Percentiles rank a stretch among this genome's conserved stretches.
phyloP scores from a whole-genome alignment of 2,797 vertebrate genomes.

The Pterois miles region DNA sequence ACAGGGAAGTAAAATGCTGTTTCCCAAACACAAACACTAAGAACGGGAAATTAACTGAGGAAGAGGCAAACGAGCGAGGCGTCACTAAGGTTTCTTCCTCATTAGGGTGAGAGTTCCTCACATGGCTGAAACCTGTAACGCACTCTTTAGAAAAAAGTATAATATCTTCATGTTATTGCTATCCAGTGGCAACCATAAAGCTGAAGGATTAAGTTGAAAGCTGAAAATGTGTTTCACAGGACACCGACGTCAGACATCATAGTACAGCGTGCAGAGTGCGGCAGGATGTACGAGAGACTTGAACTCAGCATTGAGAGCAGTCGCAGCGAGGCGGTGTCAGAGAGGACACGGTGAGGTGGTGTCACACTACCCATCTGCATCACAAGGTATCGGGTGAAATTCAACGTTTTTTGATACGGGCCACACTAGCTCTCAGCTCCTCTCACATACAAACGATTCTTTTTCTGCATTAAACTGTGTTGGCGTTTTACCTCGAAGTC shows the following conservation, averaged over 20 bases:
- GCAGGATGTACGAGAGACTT: constrained; percentile 44
- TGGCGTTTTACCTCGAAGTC: constrained; percentile 94
- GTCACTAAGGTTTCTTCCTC: constrained; percentile 60
- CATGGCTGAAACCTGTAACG: background rate
- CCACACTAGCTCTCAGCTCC: constrained; percentile 14
- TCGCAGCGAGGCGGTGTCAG: constrained; percentile 26
- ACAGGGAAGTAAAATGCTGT: constrained; percentile 64
- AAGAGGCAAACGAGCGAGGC: constrained; percentile 37
- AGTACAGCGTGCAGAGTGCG: background rate
- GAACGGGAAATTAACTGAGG: constrained; percentile 58
- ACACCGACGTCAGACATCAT: background rate
- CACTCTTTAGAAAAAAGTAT: background rate
- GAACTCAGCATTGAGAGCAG: constrained; percentile 43
- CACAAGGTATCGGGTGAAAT: constrained; percentile 50
- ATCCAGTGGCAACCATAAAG: background rate
- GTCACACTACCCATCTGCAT: constrained; percentile 52
- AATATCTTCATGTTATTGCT: background rate
- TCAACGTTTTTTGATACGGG: constrained; percentile 5
- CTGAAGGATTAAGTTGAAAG: background rate
- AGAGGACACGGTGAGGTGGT: constrained; percentile 49
- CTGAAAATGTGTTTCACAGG: background rate
- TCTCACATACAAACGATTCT: background rate
- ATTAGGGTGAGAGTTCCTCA: constrained; percentile 42
- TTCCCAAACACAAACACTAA: constrained; percentile 33
- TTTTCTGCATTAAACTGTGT: background rate